phyloP scores from a whole-genome alignment of 2,888 invertebrate species.

The Philereme transversata region DNA sequence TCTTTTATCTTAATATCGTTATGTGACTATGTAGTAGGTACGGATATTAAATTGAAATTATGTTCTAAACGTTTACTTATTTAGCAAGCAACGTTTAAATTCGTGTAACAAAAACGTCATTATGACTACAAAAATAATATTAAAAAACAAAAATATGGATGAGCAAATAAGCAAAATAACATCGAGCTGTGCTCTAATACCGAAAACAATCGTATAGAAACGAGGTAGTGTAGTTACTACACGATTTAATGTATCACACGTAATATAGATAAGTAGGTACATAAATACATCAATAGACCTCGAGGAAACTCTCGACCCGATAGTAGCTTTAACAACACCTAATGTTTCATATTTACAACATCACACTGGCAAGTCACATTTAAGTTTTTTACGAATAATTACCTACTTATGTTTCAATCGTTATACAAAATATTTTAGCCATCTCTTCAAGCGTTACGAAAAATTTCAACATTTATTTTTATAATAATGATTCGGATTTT shows the following conservation, averaged over 20 bases:
- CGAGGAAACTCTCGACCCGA: conserved; percentile 50
- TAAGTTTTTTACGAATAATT: conserved; percentile 69
- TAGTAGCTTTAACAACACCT: conserved; percentile 52
- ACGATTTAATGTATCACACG: conserved; percentile 74
- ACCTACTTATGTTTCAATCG: conserved; percentile 66
- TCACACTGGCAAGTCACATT: conserved; percentile 82
- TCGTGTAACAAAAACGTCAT: conserved; percentile 59
- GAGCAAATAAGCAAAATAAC: conserved; percentile 71
- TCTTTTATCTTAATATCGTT: conserved; percentile 56
- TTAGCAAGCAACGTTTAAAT: conserved; percentile 46
- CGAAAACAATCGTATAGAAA: conserved; percentile 61
- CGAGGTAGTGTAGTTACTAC: conserved; percentile 82
- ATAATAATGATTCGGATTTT: conserved; percentile 50
- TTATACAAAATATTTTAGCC: conserved; percentile 81
- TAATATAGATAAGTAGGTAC: conserved; percentile 51
- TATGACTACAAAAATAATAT: conserved; percentile 67
- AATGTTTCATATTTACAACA: conserved; percentile 71
- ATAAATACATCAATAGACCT: conserved; percentile 52
- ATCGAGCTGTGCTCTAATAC: conserved; percentile 74
- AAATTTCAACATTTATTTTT: conserved; percentile 55
- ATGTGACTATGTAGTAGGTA: conserved; percentile 66
- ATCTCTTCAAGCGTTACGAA: conserved; percentile 69
- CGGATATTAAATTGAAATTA: conserved; percentile 59
- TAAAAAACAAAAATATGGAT: conserved; percentile 52
- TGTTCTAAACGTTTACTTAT: conserved; percentile 33